Evolutionary conservation across 2,113 vertebrate species (phyloP).

Genomic region (Raja brachyura): DNA sequence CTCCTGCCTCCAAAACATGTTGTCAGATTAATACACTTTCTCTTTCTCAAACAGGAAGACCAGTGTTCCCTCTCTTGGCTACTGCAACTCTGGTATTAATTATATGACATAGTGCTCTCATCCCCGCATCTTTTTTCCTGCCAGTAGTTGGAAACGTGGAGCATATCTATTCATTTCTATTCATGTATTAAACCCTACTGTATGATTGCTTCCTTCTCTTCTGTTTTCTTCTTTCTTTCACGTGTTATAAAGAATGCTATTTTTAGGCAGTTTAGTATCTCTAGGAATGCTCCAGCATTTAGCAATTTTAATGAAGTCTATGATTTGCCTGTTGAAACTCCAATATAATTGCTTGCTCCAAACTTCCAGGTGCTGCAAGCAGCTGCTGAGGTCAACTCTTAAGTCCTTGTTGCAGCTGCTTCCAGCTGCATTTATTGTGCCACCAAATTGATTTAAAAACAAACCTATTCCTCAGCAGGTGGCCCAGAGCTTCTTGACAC

Average conservation of each 20-base stretch:
- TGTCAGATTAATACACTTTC: constrained; percentile 23
- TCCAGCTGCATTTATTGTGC: background rate
- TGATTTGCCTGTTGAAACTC: background rate
- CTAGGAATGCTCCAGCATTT: background rate
- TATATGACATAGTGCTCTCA: background rate
- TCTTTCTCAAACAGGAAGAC: background rate
- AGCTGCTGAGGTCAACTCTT: background rate
- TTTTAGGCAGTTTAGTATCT: background rate
- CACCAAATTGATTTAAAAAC: background rate
- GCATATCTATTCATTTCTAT: background rate
- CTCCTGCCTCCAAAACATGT: background rate
- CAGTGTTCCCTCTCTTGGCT: constrained; percentile 1
- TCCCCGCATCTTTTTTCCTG: background rate
- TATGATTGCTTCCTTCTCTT: background rate
- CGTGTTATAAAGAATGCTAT: background rate
- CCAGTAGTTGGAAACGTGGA: background rate
- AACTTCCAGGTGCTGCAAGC: background rate
- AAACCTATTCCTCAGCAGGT: background rate
- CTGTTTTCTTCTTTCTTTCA: background rate
- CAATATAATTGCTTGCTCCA: background rate
- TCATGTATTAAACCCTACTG: background rate
- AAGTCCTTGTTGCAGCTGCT: background rate
- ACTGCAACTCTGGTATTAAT: constrained; percentile 4
- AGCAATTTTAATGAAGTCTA: background rate
- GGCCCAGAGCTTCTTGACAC: background rate